Conservation (phyloP, 2,888 invertebrate genomes). For the Esperia sulphurella region DNA sequence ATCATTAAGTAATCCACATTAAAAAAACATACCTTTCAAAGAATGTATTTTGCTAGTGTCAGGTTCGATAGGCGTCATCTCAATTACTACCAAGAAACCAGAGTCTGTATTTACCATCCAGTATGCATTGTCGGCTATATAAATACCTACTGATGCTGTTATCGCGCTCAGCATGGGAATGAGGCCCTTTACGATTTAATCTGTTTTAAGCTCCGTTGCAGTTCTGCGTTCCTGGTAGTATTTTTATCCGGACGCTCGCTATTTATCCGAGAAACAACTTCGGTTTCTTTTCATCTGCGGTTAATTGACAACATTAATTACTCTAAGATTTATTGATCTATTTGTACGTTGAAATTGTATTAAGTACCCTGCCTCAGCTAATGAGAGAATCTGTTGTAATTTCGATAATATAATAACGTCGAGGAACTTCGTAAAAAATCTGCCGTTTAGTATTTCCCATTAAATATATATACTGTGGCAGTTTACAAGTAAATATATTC, state of each 20-base stretch:
- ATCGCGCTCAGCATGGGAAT: slow-evolving; percentile 47
- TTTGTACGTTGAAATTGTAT: background rate
- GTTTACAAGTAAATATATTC: too few relatives aligned
- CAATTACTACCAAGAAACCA: background rate
- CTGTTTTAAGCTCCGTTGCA: slow-evolving; percentile 41
- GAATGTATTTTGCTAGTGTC: background rate
- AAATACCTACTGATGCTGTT: slow-evolving; percentile 37
- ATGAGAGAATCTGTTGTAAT: too few relatives aligned
- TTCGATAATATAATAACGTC: too few relatives aligned
- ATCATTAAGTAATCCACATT: too few relatives aligned
- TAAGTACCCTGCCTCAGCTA: too few relatives aligned
- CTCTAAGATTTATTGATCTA: background rate
- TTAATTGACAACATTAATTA: slow-evolving; percentile 13
- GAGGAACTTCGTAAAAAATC: too few relatives aligned
- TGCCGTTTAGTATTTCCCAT: too few relatives aligned
- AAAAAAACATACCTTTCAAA: background rate
- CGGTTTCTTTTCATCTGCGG: slow-evolving; percentile 18
- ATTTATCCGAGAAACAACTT: background rate
- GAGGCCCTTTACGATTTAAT: slow-evolving; percentile 58
- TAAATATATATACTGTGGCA: too few relatives aligned
- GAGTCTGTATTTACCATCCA: slow-evolving; percentile 10
- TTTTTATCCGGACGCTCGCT: slow-evolving; percentile 28
- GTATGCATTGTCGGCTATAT: slow-evolving; percentile 30
- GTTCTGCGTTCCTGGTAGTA: slow-evolving; percentile 40
- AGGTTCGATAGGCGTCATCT: background rate